A percentile compares a stretch with the other conserved stretches of the same genome.
These are phyloP conservation scores for Lycodopsis pacificus DNA, from an alignment of 2,797 vertebrate genomes.

Conservation along the genomic window DNA sequence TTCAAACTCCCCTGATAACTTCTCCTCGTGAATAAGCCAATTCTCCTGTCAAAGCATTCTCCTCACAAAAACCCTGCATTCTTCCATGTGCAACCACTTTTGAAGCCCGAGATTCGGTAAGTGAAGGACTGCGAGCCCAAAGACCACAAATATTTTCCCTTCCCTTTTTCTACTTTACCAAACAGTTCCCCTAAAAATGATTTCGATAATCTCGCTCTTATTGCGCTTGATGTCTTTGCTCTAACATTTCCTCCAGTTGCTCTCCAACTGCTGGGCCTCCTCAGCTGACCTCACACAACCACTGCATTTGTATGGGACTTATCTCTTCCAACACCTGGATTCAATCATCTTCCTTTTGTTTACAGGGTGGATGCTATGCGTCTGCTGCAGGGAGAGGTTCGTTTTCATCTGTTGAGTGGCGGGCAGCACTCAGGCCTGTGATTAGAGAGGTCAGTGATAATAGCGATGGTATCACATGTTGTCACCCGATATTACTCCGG, in stretches of 20 bases:
- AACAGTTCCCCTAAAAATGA: slow-evolving; percentile 58
- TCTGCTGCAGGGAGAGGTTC: slow-evolving; percentile 47
- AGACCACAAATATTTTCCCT: slow-evolving; percentile 65
- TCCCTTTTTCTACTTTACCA: slow-evolving; percentile 42
- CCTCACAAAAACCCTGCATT: slow-evolving; percentile 49
- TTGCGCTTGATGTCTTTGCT: slow-evolving; percentile 60
- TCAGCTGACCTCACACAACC: slow-evolving; percentile 66
- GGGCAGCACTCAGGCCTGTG: slow-evolving; percentile 27
- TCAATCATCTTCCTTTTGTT: slow-evolving; percentile 60
- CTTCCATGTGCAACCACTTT: slow-evolving; percentile 79
- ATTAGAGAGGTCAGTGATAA: slow-evolving; percentile 63
- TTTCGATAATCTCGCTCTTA: slow-evolving; percentile 63
- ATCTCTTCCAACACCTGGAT: slow-evolving; percentile 70
- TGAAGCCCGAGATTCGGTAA: slow-evolving; percentile 52
- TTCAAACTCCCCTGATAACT: slow-evolving; percentile 64
- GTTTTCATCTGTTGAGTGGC: slow-evolving; percentile 52
- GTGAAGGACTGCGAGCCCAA: slow-evolving; percentile 68
- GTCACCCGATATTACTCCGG: slow-evolving; percentile 34
- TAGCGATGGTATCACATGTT: slow-evolving; percentile 21
- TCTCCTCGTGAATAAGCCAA: slow-evolving; percentile 64
- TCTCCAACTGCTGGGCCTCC: slow-evolving; percentile 69
- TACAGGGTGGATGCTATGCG: slow-evolving; percentile 41
- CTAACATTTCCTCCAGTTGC: slow-evolving; percentile 73
- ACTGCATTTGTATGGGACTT: slow-evolving; percentile 50
- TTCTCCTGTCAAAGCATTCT: slow-evolving; percentile 68